Base-by-base conservation (phyloP, 2,797 vertebrate genomes). In the Margarornis squamiger region DNA sequence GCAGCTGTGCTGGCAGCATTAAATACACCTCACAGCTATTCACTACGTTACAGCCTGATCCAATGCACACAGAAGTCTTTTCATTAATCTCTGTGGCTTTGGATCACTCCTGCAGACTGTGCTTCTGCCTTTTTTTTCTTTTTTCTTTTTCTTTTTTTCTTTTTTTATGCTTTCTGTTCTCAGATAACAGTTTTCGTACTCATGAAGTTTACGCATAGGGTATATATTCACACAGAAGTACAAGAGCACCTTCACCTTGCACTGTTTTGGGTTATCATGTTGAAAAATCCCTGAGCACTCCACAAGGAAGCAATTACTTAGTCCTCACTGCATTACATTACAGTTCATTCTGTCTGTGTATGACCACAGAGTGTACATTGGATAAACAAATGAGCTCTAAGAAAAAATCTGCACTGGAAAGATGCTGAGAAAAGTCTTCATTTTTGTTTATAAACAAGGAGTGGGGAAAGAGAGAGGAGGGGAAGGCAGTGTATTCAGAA, bases 1-100 rank as follows among this genome's bases (percentile, higher is more conserved):
- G 91, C 96, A 97, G 96, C 95, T 97, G 96, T 79, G 90, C 59
- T 96, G 95, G 95, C 96, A 95, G 76, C 76, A 55, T 70, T 90
- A 70, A 68, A 89, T 80, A 73, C 14, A 86, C 68, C 77, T 94
- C 82, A 84, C 52, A 75, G 54, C 55, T 81, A 93, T 93, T 96
- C 90, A 92, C 1, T 3, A 86, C 54, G 79, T 77, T 86, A 51
- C 65, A 92, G 85, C 23, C 36, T 70, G 46, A 81, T 81, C 66
- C 73, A 86, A 26, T 9, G 14, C 32, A 30, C 83, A 90, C 30
- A 6, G 80, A 93, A 93, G 71, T 49, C 91, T 94, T 90, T 95
- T 96, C 83, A 96, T 86, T 76, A 52, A 73, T 89, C 90, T 92
- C 73, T 65, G 63, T 79, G 52, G 45, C 30, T 92, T 88, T 93